phyloP scores from a whole-genome alignment of 2,113 vertebrate species.

The Cygnus atratus region DNA sequence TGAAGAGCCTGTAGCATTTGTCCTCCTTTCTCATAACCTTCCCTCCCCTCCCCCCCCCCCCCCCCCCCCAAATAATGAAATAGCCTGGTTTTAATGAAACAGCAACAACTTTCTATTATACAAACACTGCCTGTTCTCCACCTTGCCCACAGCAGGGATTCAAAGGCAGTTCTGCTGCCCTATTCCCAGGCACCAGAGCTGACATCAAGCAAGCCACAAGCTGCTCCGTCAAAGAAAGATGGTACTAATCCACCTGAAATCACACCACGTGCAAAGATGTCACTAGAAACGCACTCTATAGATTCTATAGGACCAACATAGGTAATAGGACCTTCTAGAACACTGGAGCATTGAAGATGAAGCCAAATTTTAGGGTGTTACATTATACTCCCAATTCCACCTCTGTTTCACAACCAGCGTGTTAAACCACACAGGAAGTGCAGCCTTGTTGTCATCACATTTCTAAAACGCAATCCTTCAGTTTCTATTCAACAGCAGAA shows the following conservation, averaged over 20 bases:
- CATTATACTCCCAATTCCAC: neutral
- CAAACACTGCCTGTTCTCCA: neutral
- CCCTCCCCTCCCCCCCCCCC: no score
- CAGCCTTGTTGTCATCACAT: neutral
- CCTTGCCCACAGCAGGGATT: neutral
- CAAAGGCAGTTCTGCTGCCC: neutral
- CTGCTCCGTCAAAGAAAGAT: neutral
- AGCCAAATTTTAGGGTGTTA: neutral
- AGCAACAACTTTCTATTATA: neutral
- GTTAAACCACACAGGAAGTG: constrained; percentile 3
- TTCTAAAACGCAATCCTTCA: neutral
- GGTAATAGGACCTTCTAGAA: neutral
- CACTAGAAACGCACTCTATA: neutral
- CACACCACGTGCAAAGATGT: neutral
- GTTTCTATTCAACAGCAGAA: neutral
- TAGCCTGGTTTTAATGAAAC: neutral
- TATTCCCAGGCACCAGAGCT: neutral
- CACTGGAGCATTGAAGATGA: neutral
- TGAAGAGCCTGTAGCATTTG: neutral
- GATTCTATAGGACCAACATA: neutral
- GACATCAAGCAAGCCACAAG: no score
- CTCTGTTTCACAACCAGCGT: neutral
- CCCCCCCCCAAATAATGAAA: neutral
- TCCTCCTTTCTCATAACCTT: neutral
- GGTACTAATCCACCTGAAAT: neutral